These are phyloP conservation scores for Acleris sparsana DNA, from an alignment of 2,888 invertebrate species.

Conservation along the genomic window DNA sequence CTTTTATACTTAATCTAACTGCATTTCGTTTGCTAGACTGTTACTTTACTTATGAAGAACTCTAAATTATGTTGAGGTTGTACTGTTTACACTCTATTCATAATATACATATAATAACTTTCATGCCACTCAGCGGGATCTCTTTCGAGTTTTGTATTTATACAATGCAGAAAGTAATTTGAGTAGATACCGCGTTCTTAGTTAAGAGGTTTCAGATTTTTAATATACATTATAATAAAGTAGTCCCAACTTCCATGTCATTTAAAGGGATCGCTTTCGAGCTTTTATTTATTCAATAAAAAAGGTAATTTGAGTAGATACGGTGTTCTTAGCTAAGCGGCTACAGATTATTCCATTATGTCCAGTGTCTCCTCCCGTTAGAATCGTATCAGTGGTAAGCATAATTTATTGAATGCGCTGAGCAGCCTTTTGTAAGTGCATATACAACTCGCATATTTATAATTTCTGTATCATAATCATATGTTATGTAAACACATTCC, in stretches of 20 bases:
- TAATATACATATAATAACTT: slow-evolving; percentile 14
- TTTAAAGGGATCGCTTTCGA: slow-evolving; percentile 4
- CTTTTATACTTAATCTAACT: slow-evolving; percentile 63
- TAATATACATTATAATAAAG: slow-evolving; percentile 10
- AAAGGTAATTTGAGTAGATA: slow-evolving; percentile 8
- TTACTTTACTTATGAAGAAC: slow-evolving; percentile 49
- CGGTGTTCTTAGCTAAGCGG: too few species aligned
- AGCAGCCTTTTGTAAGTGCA: slow-evolving; percentile 39
- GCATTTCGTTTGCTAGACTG: slow-evolving; percentile 74
- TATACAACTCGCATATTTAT: slow-evolving; percentile 67
- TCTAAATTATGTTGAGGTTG: slow-evolving; percentile 57
- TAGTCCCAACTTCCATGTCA: slow-evolving; percentile 26
- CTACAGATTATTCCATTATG: slow-evolving; percentile 9
- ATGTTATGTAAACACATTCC: slow-evolving; percentile 59
- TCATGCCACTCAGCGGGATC: slow-evolving; percentile 3
- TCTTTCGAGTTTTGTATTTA: slow-evolving; percentile 4
- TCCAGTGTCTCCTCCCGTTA: slow-evolving; percentile 28
- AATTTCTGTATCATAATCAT: slow-evolving; percentile 82
- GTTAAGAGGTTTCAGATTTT: background rate
- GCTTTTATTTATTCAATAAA: slow-evolving; percentile 6
- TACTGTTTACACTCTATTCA: slow-evolving; percentile 35
- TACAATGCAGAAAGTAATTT: slow-evolving; percentile 7
- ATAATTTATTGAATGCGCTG: slow-evolving; percentile 51
- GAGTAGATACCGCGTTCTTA: background rate
- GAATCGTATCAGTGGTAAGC: slow-evolving; percentile 63